These are phyloP conservation scores for Tetrax tetrax DNA, from an alignment of 2,113 vertebrate genomes.

Conservation along the genomic window DNA sequence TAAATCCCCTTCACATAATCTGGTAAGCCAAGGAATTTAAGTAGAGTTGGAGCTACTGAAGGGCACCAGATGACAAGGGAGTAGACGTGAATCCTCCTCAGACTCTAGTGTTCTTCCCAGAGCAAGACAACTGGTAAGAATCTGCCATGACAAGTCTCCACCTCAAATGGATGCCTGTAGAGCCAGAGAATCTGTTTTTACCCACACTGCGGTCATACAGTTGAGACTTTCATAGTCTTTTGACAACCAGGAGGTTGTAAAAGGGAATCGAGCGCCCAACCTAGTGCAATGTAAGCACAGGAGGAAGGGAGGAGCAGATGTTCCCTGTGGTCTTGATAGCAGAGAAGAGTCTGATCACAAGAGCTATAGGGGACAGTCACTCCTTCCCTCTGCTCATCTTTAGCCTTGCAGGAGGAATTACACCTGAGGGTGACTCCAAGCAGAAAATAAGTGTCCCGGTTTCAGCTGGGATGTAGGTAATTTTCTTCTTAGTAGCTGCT, in stretches of 20 bases:
- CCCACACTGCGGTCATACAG: accelerated
- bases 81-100: background rate
- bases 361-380: background rate
- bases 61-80: background rate
- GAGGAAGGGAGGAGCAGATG: background rate
- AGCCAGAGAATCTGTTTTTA: background rate
- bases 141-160: background rate
- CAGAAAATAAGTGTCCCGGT: background rate
- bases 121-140: background rate
- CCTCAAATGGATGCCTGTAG: background rate
- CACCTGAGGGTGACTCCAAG: background rate
- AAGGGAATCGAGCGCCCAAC: accelerated
- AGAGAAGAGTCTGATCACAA: background rate
- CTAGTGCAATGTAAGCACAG: background rate
- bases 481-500: no score
- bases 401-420: background rate
- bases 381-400: background rate
- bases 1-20: background rate
- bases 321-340: background rate
- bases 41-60: background rate
- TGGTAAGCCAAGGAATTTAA: background rate
- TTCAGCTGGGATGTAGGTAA: no score
- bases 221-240: background rate
- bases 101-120: background rate
- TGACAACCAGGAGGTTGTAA: background rate